Conservation (phyloP, 2,113 vertebrate genomes). For the Carollia perspicillata region DNA sequence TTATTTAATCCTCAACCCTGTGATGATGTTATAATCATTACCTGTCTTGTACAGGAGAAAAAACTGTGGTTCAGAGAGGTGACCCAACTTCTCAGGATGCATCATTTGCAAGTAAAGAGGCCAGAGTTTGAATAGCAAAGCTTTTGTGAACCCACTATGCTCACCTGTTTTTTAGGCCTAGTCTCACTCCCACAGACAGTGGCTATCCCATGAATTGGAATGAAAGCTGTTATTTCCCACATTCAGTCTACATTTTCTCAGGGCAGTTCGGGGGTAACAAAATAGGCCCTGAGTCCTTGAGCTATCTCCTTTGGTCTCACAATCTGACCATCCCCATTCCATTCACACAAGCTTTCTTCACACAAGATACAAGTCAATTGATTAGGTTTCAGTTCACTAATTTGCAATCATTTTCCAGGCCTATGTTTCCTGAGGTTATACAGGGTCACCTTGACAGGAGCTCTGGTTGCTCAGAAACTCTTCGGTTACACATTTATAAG, state of each 20-base stretch:
- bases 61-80: background rate
- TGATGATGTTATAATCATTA: background rate
- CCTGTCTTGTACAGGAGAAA: background rate
- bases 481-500: background rate
- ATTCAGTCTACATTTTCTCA: background rate
- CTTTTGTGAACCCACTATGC: rapidly evolving
- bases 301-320: rapidly evolving
- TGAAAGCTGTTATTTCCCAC: background rate
- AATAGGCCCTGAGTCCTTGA: background rate
- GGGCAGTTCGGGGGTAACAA: background rate
- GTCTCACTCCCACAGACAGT: rapidly evolving
- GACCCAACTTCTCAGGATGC: background rate
- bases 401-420: constrained; percentile 24
- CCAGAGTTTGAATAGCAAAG: background rate
- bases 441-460: background rate
- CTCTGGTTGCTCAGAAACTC: background rate
- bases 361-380: background rate
- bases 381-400: constrained; percentile 58
- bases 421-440: background rate
- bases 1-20: background rate
- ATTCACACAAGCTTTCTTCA: background rate
- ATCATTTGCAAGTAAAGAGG: background rate
- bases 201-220: background rate
- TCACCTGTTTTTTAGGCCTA: background rate
- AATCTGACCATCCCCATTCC: background rate